A percentile compares a stretch with the other conserved stretches of the same genome.
phyloP scores from a whole-genome alignment of 2,113 vertebrate genomes.

The Macquaria australasica region DNA sequence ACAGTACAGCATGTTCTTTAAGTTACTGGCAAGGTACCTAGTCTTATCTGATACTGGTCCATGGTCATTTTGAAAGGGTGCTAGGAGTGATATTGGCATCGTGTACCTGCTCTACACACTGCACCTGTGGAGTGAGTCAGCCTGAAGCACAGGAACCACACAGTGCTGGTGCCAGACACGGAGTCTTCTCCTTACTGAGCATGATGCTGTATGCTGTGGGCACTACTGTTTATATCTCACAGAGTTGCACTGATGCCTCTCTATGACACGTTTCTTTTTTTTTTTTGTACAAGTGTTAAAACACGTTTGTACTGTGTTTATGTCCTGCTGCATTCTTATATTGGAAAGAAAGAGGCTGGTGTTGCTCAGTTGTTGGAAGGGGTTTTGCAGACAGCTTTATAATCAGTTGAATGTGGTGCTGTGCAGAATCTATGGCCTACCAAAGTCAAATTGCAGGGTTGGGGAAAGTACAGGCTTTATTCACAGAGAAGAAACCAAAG shows the following conservation, averaged over 20 bases:
- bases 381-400: constrained; percentile 23
- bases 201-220: neutral
- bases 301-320: constrained; percentile 23
- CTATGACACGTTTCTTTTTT: neutral
- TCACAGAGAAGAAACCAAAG: constrained; percentile 1
- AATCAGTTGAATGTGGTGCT: constrained; percentile 12
- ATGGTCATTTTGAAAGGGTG: neutral
- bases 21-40: neutral
- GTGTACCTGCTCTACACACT: neutral
- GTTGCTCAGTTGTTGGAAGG: neutral
- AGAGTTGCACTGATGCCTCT: neutral
- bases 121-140: constrained; percentile 26
- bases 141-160: constrained; percentile 6
- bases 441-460: constrained; percentile 28
- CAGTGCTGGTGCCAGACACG: neutral
- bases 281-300: neutral
- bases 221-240: constrained; percentile 19
- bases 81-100: neutral
- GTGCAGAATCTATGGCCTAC: constrained; percentile 10
- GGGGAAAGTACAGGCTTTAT: constrained; percentile 5
- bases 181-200: neutral
- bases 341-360: neutral
- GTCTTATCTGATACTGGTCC: constrained; percentile 3
- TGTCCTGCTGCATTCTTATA: neutral
- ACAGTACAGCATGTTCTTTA: constrained; percentile 53